Conservation (phyloP, 92 coral and sea anemone genomes). For the Porites lobata region DNA sequence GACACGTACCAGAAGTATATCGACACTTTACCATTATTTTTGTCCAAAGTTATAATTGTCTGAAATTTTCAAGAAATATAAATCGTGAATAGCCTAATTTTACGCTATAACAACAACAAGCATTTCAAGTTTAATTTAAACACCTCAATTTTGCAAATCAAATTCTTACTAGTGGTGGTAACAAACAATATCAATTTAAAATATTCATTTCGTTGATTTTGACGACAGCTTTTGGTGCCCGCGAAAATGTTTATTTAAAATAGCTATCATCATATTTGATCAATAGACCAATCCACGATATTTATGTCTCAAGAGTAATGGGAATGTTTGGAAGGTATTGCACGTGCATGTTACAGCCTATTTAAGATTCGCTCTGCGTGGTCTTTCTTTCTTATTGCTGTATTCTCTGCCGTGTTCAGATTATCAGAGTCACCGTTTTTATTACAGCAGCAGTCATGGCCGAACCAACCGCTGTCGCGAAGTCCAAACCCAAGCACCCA, state of each 20-base stretch:
- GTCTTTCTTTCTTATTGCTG: not conserved
- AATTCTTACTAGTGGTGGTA: too few species aligned
- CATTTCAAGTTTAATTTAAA: too few species aligned
- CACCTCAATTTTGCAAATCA: too few species aligned
- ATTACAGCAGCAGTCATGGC: not conserved
- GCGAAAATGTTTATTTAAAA: not conserved
- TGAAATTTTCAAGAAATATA: too few species aligned
- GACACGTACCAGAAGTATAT: too few species aligned
- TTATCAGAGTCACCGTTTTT: not conserved
- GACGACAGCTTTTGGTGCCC: not conserved
- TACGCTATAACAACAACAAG: too few species aligned
- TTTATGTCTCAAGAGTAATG: not conserved
- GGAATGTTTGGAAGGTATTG: not conserved
- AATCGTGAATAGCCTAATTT: too few species aligned
- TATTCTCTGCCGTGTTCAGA: not conserved
- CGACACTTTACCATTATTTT: too few species aligned
- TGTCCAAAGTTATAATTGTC: too few species aligned
- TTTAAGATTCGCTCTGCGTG: not conserved
- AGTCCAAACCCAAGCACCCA: slow-evolving; percentile 63
- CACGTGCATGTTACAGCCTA: slow-evolving; percentile 22
- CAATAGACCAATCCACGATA: slow-evolving; percentile 1
- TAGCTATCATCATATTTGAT: not conserved
- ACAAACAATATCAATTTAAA: too few species aligned
- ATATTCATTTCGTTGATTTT: not conserved
- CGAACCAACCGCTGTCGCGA: slow-evolving; percentile 15